phyloP scores from a whole-genome alignment of 2,888 invertebrate genomes.

The Athalia rosae region DNA sequence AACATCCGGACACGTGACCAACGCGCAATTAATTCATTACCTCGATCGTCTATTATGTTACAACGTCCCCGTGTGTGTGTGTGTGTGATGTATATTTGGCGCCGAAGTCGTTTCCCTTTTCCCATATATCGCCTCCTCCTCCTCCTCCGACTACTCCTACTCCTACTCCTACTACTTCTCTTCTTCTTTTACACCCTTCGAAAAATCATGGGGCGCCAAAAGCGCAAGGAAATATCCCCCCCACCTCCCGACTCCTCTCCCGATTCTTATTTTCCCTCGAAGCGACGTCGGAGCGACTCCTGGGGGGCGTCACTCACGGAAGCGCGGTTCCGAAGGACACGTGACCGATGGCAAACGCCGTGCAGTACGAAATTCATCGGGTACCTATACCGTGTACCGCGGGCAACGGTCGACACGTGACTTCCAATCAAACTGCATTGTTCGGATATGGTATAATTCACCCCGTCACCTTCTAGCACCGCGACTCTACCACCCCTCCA shows the following conservation, averaged over 20 bases:
- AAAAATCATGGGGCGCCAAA: constrained; percentile 12
- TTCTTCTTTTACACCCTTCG: neutral
- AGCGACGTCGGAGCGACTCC: constrained; percentile 54
- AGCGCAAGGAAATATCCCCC: constrained; percentile 11
- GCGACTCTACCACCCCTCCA: neutral
- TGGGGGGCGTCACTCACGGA: constrained; percentile 55
- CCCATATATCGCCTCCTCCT: too few species aligned
- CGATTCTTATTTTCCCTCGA: constrained; percentile 25
- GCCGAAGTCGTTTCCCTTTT: neutral
- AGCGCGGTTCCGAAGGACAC: constrained; percentile 58
- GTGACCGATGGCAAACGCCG: constrained; percentile 57
- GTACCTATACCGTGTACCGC: constrained; percentile 45
- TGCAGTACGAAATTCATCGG: constrained; percentile 59
- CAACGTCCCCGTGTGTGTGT: too few species aligned
- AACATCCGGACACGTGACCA: constrained; percentile 69
- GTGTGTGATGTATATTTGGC: neutral
- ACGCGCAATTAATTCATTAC: constrained; percentile 71
- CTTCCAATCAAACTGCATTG: constrained; percentile 68
- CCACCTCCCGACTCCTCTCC: neutral
- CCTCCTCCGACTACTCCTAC: too few species aligned
- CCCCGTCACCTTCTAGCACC: constrained; percentile 17
- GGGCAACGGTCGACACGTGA: constrained; percentile 64
- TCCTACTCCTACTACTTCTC: too few species aligned
- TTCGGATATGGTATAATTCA: constrained; percentile 45
- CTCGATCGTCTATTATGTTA: constrained; percentile 47